Conservation (phyloP, 2,113 vertebrate genomes). For the Phrynocephalus versicolor region DNA sequence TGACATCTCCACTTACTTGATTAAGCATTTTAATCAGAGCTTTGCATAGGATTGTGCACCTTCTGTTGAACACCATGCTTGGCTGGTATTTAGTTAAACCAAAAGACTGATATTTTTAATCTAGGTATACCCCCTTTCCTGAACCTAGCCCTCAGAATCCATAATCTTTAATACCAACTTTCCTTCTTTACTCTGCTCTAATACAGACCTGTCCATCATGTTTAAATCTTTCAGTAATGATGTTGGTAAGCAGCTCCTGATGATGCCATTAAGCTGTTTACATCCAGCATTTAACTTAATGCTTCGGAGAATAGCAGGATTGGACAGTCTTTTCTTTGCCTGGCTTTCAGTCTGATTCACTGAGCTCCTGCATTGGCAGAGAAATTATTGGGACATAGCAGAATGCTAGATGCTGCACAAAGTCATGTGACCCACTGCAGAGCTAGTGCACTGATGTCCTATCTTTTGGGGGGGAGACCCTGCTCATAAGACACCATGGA, state of each 20-base stretch:
- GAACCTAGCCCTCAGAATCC: slow-evolving; percentile 19
- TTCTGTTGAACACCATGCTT: slow-evolving; percentile 53
- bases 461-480: background rate
- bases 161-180: slow-evolving; percentile 9
- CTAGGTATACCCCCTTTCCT: background rate
- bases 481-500: background rate
- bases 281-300: slow-evolving; percentile 39
- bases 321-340: slow-evolving; percentile 16
- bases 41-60: slow-evolving; percentile 49
- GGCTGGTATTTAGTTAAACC: slow-evolving; percentile 53
- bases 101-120: slow-evolving; percentile 37
- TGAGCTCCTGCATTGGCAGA: background rate
- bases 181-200: slow-evolving; percentile 14
- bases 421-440: background rate
- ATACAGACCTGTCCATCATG: background rate
- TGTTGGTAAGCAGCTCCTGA: slow-evolving; percentile 27
- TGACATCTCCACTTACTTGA: slow-evolving; percentile 54
- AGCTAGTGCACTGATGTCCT: background rate
- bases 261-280: slow-evolving; percentile 28
- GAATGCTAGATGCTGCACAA: background rate
- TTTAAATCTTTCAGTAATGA: slow-evolving; percentile 18
- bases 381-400: background rate
- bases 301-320: slow-evolving; percentile 11
- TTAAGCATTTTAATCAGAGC: slow-evolving; percentile 63
- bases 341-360: background rate